Evolutionary conservation across 2,888 invertebrate genomes (phyloP).

Genomic region (Xestobium rufovillosum): DNA sequence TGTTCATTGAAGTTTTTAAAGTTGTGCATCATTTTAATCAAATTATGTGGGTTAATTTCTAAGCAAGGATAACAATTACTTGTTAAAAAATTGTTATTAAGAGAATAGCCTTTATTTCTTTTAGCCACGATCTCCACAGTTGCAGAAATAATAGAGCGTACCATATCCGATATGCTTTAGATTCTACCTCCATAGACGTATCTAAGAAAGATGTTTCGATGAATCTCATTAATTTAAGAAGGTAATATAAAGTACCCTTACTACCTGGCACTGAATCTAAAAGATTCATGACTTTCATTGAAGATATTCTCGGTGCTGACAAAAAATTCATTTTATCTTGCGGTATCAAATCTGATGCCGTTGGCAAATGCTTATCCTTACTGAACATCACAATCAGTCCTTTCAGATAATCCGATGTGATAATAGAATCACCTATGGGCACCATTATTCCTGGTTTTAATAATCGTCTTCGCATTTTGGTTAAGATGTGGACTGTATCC

Average conservation of each 20-base stretch:
- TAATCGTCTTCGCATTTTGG: constrained; percentile 16
- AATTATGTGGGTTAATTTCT: constrained; percentile 4
- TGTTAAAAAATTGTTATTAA: background rate
- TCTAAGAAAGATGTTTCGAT: constrained; percentile 7
- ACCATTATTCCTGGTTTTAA: constrained; percentile 12
- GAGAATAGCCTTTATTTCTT: background rate
- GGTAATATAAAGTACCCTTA: constrained; percentile 9
- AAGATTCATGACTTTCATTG: constrained; percentile 10
- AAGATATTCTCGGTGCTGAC: constrained; percentile 21
- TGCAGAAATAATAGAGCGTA: constrained; percentile 5
- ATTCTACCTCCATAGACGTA: background rate
- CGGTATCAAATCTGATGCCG: constrained; percentile 13
- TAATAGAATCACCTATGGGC: constrained; percentile 14
- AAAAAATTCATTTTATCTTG: constrained; percentile 23
- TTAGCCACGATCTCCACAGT: constrained; percentile 3
- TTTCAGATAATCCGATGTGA: constrained; percentile 3
- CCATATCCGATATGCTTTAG: constrained; percentile 8
- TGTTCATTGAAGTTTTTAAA: no score
- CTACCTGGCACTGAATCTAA: constrained; percentile 8
- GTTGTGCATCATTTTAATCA: constrained; percentile 4
- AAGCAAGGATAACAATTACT: constrained; percentile 4
- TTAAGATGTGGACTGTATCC: constrained; percentile 16
- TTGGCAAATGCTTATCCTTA: constrained; percentile 16
- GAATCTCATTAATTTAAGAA: constrained; percentile 12
- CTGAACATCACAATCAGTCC: constrained; percentile 8